These are phyloP conservation scores for Drosophila chauvacae DNA, from an alignment of 1,140 invertebrate species.

Conservation along the genomic window DNA sequence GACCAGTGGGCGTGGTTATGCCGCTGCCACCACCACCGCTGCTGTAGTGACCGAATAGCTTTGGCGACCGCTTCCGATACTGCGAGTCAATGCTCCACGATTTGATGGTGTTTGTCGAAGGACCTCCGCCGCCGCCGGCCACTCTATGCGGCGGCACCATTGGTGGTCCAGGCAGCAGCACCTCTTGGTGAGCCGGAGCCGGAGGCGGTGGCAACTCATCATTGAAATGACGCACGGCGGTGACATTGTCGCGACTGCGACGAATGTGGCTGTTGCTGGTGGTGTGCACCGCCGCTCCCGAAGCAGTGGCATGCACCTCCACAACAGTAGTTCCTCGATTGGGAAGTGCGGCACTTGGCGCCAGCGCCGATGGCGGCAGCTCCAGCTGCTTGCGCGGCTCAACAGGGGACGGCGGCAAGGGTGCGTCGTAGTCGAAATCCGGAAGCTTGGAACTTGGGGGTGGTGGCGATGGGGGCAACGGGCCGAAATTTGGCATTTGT, in stretches of 20 bases:
- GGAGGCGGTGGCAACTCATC: slow-evolving; percentile 74
- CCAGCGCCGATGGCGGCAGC: slow-evolving; percentile 90
- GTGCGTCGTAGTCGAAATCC: slow-evolving; percentile 86
- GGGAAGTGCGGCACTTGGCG: slow-evolving; percentile 84
- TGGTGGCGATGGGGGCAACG: slow-evolving; percentile 81
- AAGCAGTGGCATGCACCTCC: slow-evolving; percentile 74
- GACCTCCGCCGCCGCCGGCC: slow-evolving; percentile 30
- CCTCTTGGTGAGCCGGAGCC: slow-evolving; percentile 66
- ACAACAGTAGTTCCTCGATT: slow-evolving; percentile 70
- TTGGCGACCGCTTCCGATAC: slow-evolving; percentile 87
- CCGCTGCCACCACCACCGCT: slow-evolving; percentile 84
- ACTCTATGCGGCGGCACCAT: slow-evolving; percentile 90
- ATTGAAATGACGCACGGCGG: slow-evolving; percentile 68
- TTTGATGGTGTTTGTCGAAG: slow-evolving; percentile 89
- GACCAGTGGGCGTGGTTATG: slow-evolving; percentile 85
- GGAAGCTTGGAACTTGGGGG: slow-evolving; percentile 77
- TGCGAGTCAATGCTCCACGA: slow-evolving; percentile 92
- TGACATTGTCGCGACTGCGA: slow-evolving; percentile 73
- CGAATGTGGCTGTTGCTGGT: slow-evolving; percentile 67
- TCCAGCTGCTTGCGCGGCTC: slow-evolving; percentile 64
- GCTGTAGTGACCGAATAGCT: slow-evolving; percentile 70
- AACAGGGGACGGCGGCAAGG: slow-evolving; percentile 91
- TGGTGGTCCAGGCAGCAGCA: slow-evolving; percentile 81
- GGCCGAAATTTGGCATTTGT: slow-evolving; percentile 80
- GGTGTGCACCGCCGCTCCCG: slow-evolving; percentile 61